These are phyloP conservation scores for Dasypus novemcinctus DNA, from an alignment of 2,113 vertebrate genomes.

Conservation along the genomic window DNA sequence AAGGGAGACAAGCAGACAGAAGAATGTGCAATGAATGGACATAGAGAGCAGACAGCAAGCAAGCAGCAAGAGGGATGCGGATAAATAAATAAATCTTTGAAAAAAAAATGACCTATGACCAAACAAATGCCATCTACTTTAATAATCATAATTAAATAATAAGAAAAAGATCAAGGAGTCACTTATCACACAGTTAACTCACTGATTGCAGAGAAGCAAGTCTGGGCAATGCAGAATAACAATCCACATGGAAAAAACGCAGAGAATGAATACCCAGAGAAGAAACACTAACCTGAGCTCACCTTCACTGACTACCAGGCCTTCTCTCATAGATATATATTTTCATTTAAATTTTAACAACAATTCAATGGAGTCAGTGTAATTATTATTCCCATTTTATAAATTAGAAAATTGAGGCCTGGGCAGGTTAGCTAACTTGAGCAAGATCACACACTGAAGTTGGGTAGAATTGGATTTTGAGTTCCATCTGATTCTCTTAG, in stretches of 20 bases:
- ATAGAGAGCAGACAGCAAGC: too few species aligned
- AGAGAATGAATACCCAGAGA: background rate
- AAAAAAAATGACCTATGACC: background rate
- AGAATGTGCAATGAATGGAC: too few species aligned
- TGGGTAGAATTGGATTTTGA: background rate
- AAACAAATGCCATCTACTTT: slow-evolving; percentile 28
- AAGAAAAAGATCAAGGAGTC: slow-evolving; percentile 48
- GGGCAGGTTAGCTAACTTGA: background rate
- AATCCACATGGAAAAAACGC: background rate
- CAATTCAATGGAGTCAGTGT: background rate
- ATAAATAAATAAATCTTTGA: too few species aligned
- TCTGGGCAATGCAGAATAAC: background rate
- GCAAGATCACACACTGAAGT: background rate
- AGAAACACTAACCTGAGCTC: background rate
- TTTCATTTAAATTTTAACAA: background rate
- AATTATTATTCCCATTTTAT: background rate
- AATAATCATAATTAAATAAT: slow-evolving; percentile 42
- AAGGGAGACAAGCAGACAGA: too few species aligned
- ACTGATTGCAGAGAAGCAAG: slow-evolving; percentile 26
- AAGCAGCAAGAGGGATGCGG: too few species aligned
- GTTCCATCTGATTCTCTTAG: background rate
- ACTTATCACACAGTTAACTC: slow-evolving; percentile 53
- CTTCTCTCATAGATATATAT: background rate
- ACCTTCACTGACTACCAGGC: background rate
- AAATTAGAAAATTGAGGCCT: background rate